phyloP scores from a whole-genome alignment of 2,797 vertebrate species.

The Anguilla pacifica region DNA sequence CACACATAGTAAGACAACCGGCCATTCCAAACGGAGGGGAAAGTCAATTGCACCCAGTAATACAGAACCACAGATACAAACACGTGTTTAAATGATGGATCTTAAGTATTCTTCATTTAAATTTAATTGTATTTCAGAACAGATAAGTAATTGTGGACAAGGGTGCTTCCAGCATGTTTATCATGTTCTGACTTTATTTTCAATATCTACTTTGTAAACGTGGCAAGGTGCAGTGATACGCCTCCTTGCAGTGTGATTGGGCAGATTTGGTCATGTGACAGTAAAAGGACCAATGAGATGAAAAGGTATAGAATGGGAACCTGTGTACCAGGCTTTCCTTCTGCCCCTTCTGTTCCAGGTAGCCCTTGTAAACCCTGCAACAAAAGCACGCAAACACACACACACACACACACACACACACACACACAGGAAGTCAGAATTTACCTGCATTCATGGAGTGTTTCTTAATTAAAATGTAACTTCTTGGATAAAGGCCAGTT shows the following conservation, averaged over 20 bases:
- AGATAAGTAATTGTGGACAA: background rate
- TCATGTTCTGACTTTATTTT: background rate
- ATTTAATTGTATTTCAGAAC: background rate
- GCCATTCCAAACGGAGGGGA: background rate
- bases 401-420: conserved; percentile 32
- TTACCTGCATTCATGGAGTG: background rate
- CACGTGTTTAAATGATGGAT: background rate
- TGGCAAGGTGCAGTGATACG: background rate
- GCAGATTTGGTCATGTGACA: conserved; percentile 1
- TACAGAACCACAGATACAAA: background rate
- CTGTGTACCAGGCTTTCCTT: conserved; percentile 99
- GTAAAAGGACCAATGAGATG: conserved; percentile 46
- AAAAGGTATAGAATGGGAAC: conserved; percentile 89
- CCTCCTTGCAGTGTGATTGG: background rate
- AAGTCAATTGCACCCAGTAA: background rate
- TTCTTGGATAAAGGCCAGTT: conserved; percentile 74
- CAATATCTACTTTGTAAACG: background rate
- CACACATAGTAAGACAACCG: background rate
- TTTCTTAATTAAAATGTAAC: conserved; percentile 41
- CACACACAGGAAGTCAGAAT: background rate
- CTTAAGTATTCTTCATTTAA: background rate
- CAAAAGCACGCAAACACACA: conserved; percentile 3
- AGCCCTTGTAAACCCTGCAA: conserved; percentile 77
- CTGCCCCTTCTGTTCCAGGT: conserved; percentile 78
- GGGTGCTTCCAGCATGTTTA: background rate